A percentile compares a stretch with the other conserved stretches of the same genome.
Conservation (phyloP, 2,888 invertebrate species). For the Bursaphelenchus okinawaensis region DNA sequence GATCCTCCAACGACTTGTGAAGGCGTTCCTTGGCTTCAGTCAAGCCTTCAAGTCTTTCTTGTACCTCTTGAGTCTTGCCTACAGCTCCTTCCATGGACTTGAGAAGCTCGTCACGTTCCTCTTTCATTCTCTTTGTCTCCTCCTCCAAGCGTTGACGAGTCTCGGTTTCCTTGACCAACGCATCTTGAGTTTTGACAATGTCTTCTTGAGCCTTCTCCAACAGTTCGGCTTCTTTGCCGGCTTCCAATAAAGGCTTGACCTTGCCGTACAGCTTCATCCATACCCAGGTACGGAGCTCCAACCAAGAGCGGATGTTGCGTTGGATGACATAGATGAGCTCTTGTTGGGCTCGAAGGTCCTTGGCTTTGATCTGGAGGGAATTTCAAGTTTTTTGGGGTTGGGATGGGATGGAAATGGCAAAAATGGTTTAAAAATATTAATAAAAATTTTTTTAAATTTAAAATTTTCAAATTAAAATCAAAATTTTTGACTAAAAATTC, state of each 20-base stretch:
- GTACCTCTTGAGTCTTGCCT: slow-evolving; percentile 45
- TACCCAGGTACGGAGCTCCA: slow-evolving; percentile 62
- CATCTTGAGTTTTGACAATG: slow-evolving; percentile 70
- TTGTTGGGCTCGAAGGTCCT: slow-evolving; percentile 40
- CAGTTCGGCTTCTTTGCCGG: slow-evolving; percentile 95
- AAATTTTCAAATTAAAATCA: no score
- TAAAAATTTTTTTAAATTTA: no score
- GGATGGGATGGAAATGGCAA: not conserved
- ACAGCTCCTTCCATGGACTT: slow-evolving; percentile 45
- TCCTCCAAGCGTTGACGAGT: slow-evolving; percentile 91
- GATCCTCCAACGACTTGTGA: slow-evolving; percentile 63
- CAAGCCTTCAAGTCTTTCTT: slow-evolving; percentile 47
- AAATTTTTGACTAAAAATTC: no score
- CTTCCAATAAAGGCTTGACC: slow-evolving; percentile 90
- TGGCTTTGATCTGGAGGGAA: slow-evolving; percentile 20
- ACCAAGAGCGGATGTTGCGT: slow-evolving; percentile 50
- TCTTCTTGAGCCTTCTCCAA: slow-evolving; percentile 99
- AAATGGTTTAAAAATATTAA: no score
- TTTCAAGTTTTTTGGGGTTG: not conserved
- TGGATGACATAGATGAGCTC: slow-evolving; percentile 63
- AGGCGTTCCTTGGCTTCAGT: slow-evolving; percentile 61
- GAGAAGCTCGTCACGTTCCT: slow-evolving; percentile 65
- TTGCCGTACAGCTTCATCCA: slow-evolving; percentile 91
- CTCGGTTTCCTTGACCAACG: slow-evolving; percentile 86
- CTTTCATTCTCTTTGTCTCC: slow-evolving; percentile 70